A percentile compares a stretch with the other conserved stretches of the same genome.
Conservation (phyloP, 2,888 invertebrate species). For the Timema podura region DNA sequence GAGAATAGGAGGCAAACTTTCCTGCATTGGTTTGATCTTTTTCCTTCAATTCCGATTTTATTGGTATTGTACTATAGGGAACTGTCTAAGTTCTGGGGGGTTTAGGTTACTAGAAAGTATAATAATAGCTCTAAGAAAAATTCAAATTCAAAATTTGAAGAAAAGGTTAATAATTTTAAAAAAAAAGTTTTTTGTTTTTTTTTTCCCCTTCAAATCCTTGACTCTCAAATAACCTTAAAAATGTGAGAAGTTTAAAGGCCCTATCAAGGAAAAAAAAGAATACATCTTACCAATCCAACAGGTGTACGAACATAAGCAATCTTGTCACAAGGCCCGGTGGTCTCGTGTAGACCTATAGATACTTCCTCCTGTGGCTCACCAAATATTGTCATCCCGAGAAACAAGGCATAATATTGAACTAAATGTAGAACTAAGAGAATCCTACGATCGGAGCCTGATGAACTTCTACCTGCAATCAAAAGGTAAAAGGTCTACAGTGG, state of each 20-base stretch:
- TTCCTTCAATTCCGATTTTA: too few species aligned
- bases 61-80: too few species aligned
- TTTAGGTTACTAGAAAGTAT: too few species aligned
- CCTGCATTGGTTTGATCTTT: too few species aligned
- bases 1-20: too few species aligned
- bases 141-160: background rate
- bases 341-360: constrained; percentile 68
- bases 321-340: constrained; percentile 67
- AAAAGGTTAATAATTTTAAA: constrained; percentile 14
- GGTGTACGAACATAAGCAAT: constrained; percentile 57
- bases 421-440: constrained; percentile 42
- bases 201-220: too few species aligned
- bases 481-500: too few species aligned
- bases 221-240: background rate
- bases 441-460: background rate
- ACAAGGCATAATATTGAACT: constrained; percentile 59
- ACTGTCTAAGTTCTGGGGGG: too few species aligned
- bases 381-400: constrained; percentile 59
- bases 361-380: constrained; percentile 63
- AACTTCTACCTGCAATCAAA: background rate
- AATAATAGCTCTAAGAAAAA: background rate
- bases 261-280: constrained; percentile 18
- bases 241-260: too few species aligned
- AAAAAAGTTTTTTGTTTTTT: background rate
- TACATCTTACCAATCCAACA: constrained; percentile 58